Percentiles rank a stretch among this genome's conserved stretches.
These are phyloP conservation scores for Cathartes aura DNA, from an alignment of 2,113 vertebrate species.

Conservation along the genomic window DNA sequence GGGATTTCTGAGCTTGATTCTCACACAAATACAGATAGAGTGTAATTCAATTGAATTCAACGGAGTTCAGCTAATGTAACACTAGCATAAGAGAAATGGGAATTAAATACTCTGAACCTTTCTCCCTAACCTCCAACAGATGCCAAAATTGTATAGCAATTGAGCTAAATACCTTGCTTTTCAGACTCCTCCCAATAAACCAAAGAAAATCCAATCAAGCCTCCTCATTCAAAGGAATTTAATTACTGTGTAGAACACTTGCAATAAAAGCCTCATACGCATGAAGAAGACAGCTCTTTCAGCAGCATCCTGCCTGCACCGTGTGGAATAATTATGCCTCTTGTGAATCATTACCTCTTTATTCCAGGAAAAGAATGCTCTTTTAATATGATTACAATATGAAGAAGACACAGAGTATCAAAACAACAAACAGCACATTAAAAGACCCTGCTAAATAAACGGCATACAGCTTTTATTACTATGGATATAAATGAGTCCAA, in stretches of 20 bases:
- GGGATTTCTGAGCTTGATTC: slow-evolving; percentile 6
- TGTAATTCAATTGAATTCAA: background rate
- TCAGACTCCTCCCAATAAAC: slow-evolving; percentile 43
- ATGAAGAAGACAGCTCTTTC: slow-evolving; percentile 47
- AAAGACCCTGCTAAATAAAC: background rate
- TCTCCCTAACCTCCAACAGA: slow-evolving; percentile 3
- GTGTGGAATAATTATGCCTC: slow-evolving; percentile 36
- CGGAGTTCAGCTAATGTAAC: background rate
- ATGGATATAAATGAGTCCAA: background rate
- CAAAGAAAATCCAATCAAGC: slow-evolving; percentile 42
- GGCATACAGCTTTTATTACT: slow-evolving; percentile 17
- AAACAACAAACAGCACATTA: background rate
- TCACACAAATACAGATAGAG: background rate
- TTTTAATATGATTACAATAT: slow-evolving; percentile 33
- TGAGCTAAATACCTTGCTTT: slow-evolving; percentile 45
- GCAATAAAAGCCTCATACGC: slow-evolving; percentile 49
- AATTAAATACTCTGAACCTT: slow-evolving; percentile 6
- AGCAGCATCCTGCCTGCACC: background rate
- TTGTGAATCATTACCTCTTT: slow-evolving; percentile 58
- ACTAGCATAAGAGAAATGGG: background rate
- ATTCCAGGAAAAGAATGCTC: slow-evolving; percentile 40
- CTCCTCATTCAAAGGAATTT: slow-evolving; percentile 43
- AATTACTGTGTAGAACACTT: slow-evolving; percentile 63
- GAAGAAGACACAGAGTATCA: slow-evolving; percentile 3
- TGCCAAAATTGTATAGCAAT: slow-evolving; percentile 32